phyloP scores from a whole-genome alignment of 2,797 vertebrate genomes.

The Phataginus tricuspis region DNA sequence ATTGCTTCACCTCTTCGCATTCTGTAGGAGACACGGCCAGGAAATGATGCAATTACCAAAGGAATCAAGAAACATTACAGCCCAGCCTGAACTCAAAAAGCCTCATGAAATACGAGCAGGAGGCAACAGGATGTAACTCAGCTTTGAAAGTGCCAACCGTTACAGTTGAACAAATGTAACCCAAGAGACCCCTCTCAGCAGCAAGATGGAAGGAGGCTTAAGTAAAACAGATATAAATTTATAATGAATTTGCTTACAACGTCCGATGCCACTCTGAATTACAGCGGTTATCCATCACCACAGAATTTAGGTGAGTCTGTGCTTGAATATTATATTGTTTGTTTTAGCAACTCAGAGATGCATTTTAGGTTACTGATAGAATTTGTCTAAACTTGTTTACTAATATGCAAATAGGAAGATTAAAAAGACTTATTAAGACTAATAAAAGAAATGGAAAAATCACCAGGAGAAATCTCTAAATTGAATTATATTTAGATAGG shows the following conservation, averaged over 20 bases:
- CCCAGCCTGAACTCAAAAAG: neutral
- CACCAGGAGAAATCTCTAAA: neutral
- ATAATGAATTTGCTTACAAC: constrained; percentile 9
- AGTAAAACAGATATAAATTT: neutral
- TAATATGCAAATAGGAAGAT: neutral
- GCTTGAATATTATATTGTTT: neutral
- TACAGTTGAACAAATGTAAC: neutral
- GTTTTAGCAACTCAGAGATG: neutral
- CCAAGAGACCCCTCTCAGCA: neutral
- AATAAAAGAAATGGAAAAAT: neutral
- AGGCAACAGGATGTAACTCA: neutral
- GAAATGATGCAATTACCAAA: constrained; percentile 21
- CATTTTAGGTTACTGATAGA: neutral
- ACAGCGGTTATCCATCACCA: neutral
- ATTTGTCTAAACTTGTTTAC: neutral
- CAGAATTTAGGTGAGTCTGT: neutral
- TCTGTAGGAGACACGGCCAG: neutral
- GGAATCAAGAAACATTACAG: neutral
- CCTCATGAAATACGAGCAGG: neutral
- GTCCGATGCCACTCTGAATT: neutral
- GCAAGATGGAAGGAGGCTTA: neutral
- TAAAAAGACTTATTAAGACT: neutral
- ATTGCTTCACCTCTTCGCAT: neutral
- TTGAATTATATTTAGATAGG: neutral
- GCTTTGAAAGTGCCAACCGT: neutral